Percentiles rank a stretch among this genome's conserved stretches.
Evolutionary conservation across 2,888 invertebrate genomes (phyloP).

Genomic region (Melieria crassipennis): DNA sequence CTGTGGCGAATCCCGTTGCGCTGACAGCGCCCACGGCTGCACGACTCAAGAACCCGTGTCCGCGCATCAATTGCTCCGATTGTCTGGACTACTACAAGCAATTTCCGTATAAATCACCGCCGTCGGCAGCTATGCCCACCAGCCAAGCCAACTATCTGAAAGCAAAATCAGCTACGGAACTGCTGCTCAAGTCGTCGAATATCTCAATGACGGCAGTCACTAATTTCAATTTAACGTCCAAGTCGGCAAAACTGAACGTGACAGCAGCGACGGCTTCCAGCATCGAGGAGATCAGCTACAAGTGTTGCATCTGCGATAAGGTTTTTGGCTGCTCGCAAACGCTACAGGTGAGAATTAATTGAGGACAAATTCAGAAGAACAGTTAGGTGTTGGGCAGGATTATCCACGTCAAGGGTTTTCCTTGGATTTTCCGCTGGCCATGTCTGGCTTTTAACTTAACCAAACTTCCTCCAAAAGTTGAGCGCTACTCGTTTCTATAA

Average conservation of each 20-base stretch:
- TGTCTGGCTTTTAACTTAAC: too few relatives aligned
- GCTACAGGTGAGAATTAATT: slow-evolving; percentile 56
- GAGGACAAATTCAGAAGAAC: too few relatives aligned
- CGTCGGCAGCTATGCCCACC: slow-evolving; percentile 1
- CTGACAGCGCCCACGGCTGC: background rate
- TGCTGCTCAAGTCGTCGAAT: slow-evolving; percentile 39
- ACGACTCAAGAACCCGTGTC: slow-evolving; percentile 43
- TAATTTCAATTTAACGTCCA: slow-evolving; percentile 49
- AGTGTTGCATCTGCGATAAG: slow-evolving; percentile 64
- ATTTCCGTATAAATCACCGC: slow-evolving; percentile 29
- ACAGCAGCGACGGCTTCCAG: slow-evolving; percentile 36
- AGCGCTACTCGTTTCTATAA: too few relatives aligned
- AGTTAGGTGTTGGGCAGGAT: too few relatives aligned
- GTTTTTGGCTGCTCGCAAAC: slow-evolving; percentile 65
- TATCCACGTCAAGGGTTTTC: too few relatives aligned
- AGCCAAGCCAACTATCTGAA: slow-evolving; percentile 24
- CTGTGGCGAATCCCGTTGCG: slow-evolving; percentile 6
- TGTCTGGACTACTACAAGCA: slow-evolving; percentile 56
- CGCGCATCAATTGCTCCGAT: slow-evolving; percentile 53
- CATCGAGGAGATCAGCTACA: slow-evolving; percentile 62
- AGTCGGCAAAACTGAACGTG: slow-evolving; percentile 20
- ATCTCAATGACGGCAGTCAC: slow-evolving; percentile 55
- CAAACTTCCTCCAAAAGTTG: too few relatives aligned
- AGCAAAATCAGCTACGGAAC: slow-evolving; percentile 34
- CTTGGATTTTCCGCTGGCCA: too few relatives aligned